Base-by-base conservation (phyloP, 2,888 invertebrate species). In the Nemapogon koenigi region DNA sequence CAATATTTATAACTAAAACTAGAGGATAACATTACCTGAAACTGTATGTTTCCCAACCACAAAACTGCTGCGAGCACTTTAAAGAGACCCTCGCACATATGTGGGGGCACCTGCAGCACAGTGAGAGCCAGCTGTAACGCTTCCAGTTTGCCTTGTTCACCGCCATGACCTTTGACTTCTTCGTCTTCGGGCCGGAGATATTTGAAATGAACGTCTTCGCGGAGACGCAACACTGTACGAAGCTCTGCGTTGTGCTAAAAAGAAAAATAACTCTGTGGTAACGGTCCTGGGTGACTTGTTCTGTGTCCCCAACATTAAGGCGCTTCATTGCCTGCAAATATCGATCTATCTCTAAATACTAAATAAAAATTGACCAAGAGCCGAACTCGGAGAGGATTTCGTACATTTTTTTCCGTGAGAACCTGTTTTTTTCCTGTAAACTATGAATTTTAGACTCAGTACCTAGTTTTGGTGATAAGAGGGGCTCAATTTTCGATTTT, bases 1-100 rank as follows among this genome's bases (percentile, higher is more conserved):
- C 8, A 22, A 22, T 22, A 22, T 22, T 7, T 22, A 22, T 8
- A 29, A 10, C 6, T 3, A 32, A 10, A 37, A 37, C 29, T 7
- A 37, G 29, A 16, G 14, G 6, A 7, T 22, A 22, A 7, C 14
- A 31, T 35, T 38, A 85, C 85, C 76, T 88, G 85, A 59, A 94
- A 94, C 48, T 83, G 84, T 45, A 94, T 80, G 65, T 94, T 95
- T 18, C 95, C 94, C 22, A 95, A 82, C 94, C 94, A 94, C 38
- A 95, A 71, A 46, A 95, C 92, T 1, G 94, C 92, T 10, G 93
- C 90, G 16, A 95, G 67, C 4, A 93, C 91, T 57, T 90, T 88
- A 58, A 94, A 94, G 46, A 95, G 89, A 0, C 94, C 94, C 60
- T 91, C 91, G 60, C 90, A 91, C 86, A 91, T 91, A 46, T 87